Conservation (phyloP, 2,113 vertebrate genomes). For the Condylura cristata region DNA sequence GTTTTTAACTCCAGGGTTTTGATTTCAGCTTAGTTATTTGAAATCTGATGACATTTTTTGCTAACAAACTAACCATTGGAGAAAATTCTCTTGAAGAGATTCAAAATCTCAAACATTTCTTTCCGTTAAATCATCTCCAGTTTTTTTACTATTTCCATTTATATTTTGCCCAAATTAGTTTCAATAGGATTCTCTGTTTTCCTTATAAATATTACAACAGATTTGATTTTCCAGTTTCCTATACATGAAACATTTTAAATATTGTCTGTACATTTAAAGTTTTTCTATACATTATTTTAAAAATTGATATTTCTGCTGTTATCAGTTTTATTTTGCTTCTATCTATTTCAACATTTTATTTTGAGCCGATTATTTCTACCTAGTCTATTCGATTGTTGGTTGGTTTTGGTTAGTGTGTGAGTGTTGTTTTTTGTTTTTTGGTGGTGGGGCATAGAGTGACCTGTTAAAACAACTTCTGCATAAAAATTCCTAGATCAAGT, state of each 20-base stretch:
- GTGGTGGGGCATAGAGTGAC: no score
- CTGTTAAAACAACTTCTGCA: neutral
- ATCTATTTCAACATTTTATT: neutral
- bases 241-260: neutral
- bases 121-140: neutral
- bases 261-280: neutral
- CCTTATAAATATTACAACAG: neutral
- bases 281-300: neutral
- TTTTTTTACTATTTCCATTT: neutral
- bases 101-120: neutral
- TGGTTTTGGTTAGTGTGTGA: no score
- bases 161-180: neutral
- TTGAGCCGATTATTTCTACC: neutral
- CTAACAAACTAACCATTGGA: neutral
- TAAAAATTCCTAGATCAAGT: neutral
- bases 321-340: neutral
- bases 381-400: neutral
- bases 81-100: neutral
- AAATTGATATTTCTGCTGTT: neutral
- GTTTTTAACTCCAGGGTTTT: neutral
- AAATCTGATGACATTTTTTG: neutral
- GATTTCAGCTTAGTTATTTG: neutral
- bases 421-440: no score
- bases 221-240: neutral
- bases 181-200: neutral